Evolutionary conservation across 2,888 invertebrate genomes (phyloP), one percentile per base, ranked within the genome.

Genomic region (Crematogaster levior): DNA sequence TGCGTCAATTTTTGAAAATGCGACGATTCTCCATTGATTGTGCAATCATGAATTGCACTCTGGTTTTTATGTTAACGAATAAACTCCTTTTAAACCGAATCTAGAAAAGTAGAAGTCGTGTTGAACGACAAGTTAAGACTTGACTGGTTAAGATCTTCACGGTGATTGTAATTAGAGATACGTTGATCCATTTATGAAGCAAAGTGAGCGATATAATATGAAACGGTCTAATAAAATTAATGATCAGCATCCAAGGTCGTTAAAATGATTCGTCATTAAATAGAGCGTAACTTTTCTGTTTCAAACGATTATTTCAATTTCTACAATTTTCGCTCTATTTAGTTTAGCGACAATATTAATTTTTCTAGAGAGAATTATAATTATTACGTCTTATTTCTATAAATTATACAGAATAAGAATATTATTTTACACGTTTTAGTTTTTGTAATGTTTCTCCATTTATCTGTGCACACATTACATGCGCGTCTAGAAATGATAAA

Each of bases 181-280:
- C 18, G 24, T 37, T 27, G 5, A 53, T 37, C 15, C 24, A 18
- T 21, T 18, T 51, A 53, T 37, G 34, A 51, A 2, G n/a, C 51
- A 30, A 30, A 70, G n/a, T 51, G 21, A 53, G 2, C 27, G n/a
- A 66, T 30, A 46, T 9, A 70, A 51, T 53, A 51, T 37, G 21
- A 53, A 60, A 34, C 34, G 18, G 24, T 46, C n/a, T 56, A 43
- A 58, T 72, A 43, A 72, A 72, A 72, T 15, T 56, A 72, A 58
- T 58, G 24, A 27, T 15, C 40, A 24, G 43, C 21, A 40, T 58
- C 30, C 40, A 12, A 24, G 72, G 40, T 43, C 40, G 21, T 56
- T 72, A 72, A 72, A 72, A 18, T 72, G n/a, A 72, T 72, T n/a
- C 27, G 56, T 72, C 56, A 43, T 43, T 68, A 70, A 70, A 27